Percentiles rank a stretch among this genome's conserved stretches.
Conservation (phyloP, 2,797 vertebrate genomes). For the Heteromormyrus szaboi region DNA sequence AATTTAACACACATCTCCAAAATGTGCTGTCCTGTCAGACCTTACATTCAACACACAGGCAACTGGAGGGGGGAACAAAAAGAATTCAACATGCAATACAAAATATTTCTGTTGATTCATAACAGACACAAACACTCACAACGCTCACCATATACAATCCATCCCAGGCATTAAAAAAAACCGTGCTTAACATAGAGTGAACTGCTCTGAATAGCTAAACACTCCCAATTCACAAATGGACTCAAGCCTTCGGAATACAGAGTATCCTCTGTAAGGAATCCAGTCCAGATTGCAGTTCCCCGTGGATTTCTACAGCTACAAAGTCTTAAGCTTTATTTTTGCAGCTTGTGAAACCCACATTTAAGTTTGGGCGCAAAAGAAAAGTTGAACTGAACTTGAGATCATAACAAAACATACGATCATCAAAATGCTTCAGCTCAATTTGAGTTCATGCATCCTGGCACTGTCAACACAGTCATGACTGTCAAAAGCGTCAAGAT, state of each 20-base stretch:
- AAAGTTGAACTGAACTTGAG: neutral
- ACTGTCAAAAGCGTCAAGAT: neutral
- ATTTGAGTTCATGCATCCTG: neutral
- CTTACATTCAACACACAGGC: neutral
- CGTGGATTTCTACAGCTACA: conserved; percentile 21
- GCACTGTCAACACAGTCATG: neutral
- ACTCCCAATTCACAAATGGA: neutral
- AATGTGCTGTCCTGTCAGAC: neutral
- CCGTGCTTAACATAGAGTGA: neutral
- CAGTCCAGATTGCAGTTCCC: conserved; percentile 16
- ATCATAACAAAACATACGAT: neutral
- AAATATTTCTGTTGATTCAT: neutral
- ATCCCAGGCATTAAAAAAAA: neutral
- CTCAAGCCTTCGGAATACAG: neutral
- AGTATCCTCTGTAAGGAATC: neutral
- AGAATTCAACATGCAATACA: neutral
- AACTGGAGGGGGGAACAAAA: neutral
- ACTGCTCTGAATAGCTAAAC: neutral
- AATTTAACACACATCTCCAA: neutral
- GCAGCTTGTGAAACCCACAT: neutral
- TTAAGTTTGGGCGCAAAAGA: neutral
- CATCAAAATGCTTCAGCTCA: neutral
- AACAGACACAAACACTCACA: neutral
- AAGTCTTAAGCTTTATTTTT: neutral
- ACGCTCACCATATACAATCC: neutral